Percentiles rank a stretch among this genome's conserved stretches.
Conservation (phyloP, 2,888 invertebrate genomes). For the Epirrita christyi region DNA sequence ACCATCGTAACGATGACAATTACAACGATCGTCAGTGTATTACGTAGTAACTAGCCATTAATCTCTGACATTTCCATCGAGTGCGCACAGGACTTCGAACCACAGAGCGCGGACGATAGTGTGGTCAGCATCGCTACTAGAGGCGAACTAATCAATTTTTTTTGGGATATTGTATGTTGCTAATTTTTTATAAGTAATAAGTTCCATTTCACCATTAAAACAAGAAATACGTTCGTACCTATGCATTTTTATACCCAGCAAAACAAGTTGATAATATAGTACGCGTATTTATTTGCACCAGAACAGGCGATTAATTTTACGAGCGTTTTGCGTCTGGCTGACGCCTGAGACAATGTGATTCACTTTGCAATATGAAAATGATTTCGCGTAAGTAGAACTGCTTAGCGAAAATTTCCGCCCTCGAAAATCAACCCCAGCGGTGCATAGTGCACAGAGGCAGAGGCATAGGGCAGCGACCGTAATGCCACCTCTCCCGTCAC, state of each 20-base stretch:
- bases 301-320: neutral
- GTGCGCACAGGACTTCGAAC: conserved; percentile 47
- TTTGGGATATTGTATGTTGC: too few relatives aligned
- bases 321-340: neutral
- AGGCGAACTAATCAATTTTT: neutral
- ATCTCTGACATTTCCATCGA: too few relatives aligned
- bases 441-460: conserved; percentile 61
- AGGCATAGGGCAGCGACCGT: conserved; percentile 60
- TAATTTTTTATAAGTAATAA: too few relatives aligned
- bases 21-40: too few relatives aligned
- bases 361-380: neutral
- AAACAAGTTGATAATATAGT: too few relatives aligned
- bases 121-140: neutral
- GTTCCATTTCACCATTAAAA: too few relatives aligned
- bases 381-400: neutral
- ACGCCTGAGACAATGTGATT: neutral
- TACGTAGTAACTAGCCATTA: too few relatives aligned
- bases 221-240: too few relatives aligned
- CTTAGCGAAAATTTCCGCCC: conserved; percentile 15
- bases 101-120: conserved; percentile 24
- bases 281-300: neutral
- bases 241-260: too few relatives aligned
- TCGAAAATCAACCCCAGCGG: conserved; percentile 29
- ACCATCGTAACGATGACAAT: too few relatives aligned
- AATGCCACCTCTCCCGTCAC: conserved; percentile 65